Evolutionary conservation across 2,888 invertebrate species (phyloP), one percentile per base, ranked within the genome.

Genomic region (Geophilus truncorum): DNA sequence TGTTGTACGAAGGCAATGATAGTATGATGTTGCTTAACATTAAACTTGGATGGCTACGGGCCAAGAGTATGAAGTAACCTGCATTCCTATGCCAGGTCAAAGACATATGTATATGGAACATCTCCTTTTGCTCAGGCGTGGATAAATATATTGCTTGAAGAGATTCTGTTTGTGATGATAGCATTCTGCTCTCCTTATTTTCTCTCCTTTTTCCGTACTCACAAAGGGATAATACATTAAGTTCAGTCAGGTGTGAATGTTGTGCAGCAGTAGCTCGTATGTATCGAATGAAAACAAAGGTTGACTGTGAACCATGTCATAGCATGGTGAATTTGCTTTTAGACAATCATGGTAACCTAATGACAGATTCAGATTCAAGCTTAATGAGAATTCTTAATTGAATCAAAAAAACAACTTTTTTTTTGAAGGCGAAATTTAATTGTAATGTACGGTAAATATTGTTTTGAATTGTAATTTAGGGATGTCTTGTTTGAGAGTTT

Each of bases 61-160:
- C 70, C 70, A 70, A 70, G 70, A 70, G 28, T 70, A 70, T 70
- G 70, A 70, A 70, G 70, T 70, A 70, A 70, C 70, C 70, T 70
- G 70, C 70, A 70, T 70, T 70, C 70, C 70, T 70, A 28, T 70
- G 70, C 28, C 70, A 70, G 70, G 70, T 70, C 70, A 70, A 70
- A 70, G 70, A 70, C 70, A 70, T 70, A 70, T 70, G 70, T 70
- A 70, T 70, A 70, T 70, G 70, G 70, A 70, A 70, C 70, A 70
- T 70, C 70, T 51, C 51, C 51, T 70, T 70, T 70, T 70, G 28
- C 70, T 25, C 28, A 70, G 70, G 25, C 70, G 70, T 70, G 70
- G 23, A 70, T 70, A 70, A 70, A 70, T 70, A 70, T 70, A 28
- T 70, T 70, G 70, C 28, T 70, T 70, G 12, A 23, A 70, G 70